Percentiles rank a stretch among this genome's conserved stretches.
Conservation (phyloP, 2,797 vertebrate species). For the Takifugu rubripes region DNA sequence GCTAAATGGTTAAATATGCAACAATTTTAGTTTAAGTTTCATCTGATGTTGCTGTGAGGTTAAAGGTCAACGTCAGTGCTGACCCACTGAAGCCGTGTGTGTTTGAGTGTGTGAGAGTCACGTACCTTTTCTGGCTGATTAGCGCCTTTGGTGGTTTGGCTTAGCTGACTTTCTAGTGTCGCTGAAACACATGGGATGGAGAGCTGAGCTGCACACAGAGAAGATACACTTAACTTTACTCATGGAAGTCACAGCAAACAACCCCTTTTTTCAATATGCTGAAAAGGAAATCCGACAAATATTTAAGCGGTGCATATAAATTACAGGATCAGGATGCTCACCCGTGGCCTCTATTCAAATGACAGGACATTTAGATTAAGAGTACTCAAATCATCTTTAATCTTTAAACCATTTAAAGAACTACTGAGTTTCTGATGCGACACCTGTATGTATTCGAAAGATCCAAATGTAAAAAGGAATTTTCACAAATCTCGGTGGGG, state of each 20-base stretch:
- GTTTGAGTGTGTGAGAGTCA: conserved; percentile 11
- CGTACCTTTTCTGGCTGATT: conserved; percentile 65
- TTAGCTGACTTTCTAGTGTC: conserved; percentile 50
- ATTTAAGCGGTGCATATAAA: conserved; percentile 1
- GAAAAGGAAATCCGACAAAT: too few relatives aligned
- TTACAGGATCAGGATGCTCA: conserved; percentile 11
- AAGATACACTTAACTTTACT: conserved; percentile 2
- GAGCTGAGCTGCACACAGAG: conserved; percentile 62
- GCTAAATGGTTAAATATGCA: background rate
- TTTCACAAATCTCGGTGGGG: background rate
- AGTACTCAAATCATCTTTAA: conserved; percentile 24
- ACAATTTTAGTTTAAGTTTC: conserved; percentile 8
- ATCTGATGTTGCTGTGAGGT: conserved; percentile 48
- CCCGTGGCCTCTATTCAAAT: conserved; percentile 8
- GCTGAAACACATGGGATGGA: conserved; percentile 56
- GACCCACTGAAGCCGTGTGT: conserved; percentile 21
- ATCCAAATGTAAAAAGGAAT: background rate
- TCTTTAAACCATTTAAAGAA: too few relatives aligned
- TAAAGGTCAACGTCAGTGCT: conserved; percentile 50
- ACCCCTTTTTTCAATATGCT: too few relatives aligned
- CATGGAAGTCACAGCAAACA: conserved; percentile 14
- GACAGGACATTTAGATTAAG: conserved; percentile 19
- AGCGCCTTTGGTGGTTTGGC: conserved; percentile 40
- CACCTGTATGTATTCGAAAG: background rate
- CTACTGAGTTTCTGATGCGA: too few relatives aligned